Evolutionary conservation across 2,888 invertebrate genomes (phyloP).

Genomic region (Aporophyla nigra): DNA sequence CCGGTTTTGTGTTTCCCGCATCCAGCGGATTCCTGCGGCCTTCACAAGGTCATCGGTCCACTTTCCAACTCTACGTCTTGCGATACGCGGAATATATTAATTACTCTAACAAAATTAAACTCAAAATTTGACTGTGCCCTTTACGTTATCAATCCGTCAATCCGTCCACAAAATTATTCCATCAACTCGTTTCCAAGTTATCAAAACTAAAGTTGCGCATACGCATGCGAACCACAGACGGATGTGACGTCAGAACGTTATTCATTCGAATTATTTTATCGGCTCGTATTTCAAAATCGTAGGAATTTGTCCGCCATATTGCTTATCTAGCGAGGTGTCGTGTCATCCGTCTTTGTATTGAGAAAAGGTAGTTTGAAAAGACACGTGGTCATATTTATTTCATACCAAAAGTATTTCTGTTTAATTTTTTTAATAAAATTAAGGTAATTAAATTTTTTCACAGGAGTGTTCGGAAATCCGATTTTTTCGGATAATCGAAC

Average conservation of each 20-base stretch:
- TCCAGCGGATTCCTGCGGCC: too few species aligned
- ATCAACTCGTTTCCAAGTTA: constrained; percentile 45
- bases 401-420: neutral
- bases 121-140: constrained; percentile 13
- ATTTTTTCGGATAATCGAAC: too few species aligned
- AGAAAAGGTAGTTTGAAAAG: neutral
- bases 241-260: constrained; percentile 32
- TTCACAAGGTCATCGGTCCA: too few species aligned
- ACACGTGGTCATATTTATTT: neutral
- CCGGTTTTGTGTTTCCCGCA: too few species aligned
- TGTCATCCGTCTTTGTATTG: neutral
- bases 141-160: constrained; percentile 45
- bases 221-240: constrained; percentile 21
- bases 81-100: too few species aligned
- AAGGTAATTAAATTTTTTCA: too few species aligned
- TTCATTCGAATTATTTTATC: constrained; percentile 46
- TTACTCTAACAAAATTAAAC: neutral
- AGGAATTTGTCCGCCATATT: constrained; percentile 14
- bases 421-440: neutral
- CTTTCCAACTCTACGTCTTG: too few species aligned
- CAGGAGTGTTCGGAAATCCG: too few species aligned
- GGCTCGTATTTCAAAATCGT: constrained; percentile 36
- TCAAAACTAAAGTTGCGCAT: constrained; percentile 35
- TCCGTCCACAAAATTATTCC: constrained; percentile 14
- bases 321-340: too few species aligned